Evolutionary conservation across 2,888 invertebrate genomes (phyloP).

Genomic region (Spisula solida): DNA sequence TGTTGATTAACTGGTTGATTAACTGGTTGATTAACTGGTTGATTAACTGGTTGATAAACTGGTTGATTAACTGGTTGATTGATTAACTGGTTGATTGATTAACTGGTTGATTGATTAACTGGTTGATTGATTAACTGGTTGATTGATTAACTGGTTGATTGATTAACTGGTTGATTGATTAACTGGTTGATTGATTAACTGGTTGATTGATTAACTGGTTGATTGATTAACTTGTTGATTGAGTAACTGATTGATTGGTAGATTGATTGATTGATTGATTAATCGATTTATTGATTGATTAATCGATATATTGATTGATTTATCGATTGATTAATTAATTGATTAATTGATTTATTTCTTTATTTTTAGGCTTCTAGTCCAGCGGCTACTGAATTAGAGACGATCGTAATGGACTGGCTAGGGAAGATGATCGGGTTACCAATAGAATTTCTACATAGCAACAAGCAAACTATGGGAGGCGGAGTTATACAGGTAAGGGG

Average conservation of each 20-base stretch:
- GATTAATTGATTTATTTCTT: background rate
- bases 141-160: too few relatives aligned
- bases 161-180: too few relatives aligned
- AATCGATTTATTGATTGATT: background rate
- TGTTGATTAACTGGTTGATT: too few relatives aligned
- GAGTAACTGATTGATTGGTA: background rate
- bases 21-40: too few relatives aligned
- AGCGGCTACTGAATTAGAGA: conserved; percentile 98
- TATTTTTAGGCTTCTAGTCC: conserved; percentile 95
- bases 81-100: too few relatives aligned
- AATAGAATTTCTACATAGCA: conserved; percentile 95
- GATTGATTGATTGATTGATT: background rate
- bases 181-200: too few relatives aligned
- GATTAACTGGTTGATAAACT: too few relatives aligned
- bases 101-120: too few relatives aligned
- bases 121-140: too few relatives aligned
- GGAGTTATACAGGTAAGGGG: conserved; percentile 95
- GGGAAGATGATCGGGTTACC: conserved; percentile 98
- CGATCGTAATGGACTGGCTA: conserved; percentile 99
- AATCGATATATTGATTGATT: background rate
- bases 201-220: background rate
- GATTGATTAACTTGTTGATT: background rate
- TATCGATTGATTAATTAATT: conserved; percentile 5
- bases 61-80: too few relatives aligned
- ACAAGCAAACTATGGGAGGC: conserved; percentile 92